phyloP scores from a whole-genome alignment of 1,140 invertebrate genomes.

The Metaphire vulgaris region DNA sequence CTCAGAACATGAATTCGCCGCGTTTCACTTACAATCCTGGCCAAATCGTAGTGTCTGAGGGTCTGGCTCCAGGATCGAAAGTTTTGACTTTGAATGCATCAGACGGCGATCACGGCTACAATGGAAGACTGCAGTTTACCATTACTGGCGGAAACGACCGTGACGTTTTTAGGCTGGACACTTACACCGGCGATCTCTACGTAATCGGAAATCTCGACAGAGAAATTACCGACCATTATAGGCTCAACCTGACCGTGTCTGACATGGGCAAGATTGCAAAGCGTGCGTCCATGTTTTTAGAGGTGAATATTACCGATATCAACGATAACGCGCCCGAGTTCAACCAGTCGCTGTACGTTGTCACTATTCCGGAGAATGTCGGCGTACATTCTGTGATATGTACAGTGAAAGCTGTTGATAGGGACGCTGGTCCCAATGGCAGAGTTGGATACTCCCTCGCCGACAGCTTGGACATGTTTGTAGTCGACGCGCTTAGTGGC shows the following conservation, averaged over 20 bases:
- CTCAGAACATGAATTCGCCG: constrained; percentile 15
- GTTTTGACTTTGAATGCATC: constrained; percentile 64
- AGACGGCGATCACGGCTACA: constrained; percentile 82
- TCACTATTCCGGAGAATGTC: constrained; percentile 43
- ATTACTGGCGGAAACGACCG: constrained; percentile 79
- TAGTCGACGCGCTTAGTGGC: constrained; percentile 69
- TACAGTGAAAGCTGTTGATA: constrained; percentile 31
- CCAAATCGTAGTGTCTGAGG: constrained; percentile 56
- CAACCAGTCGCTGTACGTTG: constrained; percentile 52
- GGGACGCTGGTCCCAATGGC: constrained; percentile 71
- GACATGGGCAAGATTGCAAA: constrained; percentile 57
- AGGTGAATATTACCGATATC: constrained; percentile 40
- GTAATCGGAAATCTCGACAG: constrained; percentile 73
- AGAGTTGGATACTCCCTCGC: constrained; percentile 70
- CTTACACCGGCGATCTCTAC: constrained; percentile 73
- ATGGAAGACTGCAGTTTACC: constrained; percentile 78
- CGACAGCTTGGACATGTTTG: constrained; percentile 75
- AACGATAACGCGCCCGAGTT: constrained; percentile 53
- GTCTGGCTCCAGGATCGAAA: constrained; percentile 59
- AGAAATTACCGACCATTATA: constrained; percentile 73
- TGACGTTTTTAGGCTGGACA: constrained; percentile 74
- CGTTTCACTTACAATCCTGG: constrained; percentile 8
- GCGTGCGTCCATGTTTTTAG: constrained; percentile 32
- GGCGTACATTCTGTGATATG: constrained; percentile 38
- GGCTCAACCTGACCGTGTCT: constrained; percentile 78